Conservation (phyloP, 2,888 invertebrate species). For the Phyto melanocephala region DNA sequence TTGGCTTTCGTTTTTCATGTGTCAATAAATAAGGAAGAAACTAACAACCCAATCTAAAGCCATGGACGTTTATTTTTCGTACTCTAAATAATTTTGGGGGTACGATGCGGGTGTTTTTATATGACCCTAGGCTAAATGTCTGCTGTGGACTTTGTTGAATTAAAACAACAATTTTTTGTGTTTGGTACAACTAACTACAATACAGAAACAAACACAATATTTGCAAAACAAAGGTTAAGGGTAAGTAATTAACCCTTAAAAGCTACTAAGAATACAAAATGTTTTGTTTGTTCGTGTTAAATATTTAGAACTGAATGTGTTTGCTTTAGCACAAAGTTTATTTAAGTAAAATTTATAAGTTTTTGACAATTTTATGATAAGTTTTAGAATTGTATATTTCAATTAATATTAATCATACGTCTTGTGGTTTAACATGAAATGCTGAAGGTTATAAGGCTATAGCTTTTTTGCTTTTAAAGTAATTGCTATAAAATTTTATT, state of each 20-base stretch:
- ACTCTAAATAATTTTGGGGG: background rate
- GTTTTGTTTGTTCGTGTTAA: too few relatives aligned
- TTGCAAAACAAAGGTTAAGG: conserved; percentile 44
- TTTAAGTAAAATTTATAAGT: too few relatives aligned
- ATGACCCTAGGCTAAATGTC: conserved; percentile 50
- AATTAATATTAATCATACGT: background rate
- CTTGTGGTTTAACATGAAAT: background rate
- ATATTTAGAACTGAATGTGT: too few relatives aligned
- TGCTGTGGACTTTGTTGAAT: conserved; percentile 39
- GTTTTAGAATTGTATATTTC: too few relatives aligned
- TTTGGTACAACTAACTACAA: background rate
- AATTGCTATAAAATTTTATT: too few relatives aligned
- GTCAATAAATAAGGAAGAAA: conserved; percentile 47
- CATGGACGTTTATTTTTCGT: too few relatives aligned
- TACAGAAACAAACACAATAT: conserved; percentile 32
- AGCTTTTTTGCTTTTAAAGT: too few relatives aligned
- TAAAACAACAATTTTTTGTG: conserved; percentile 14
- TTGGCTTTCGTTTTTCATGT: conserved; percentile 7
- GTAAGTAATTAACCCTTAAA: conserved; percentile 27
- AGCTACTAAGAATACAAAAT: background rate
- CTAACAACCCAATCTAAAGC: conserved; percentile 12
- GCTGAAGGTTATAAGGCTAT: too few relatives aligned
- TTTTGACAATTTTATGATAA: too few relatives aligned
- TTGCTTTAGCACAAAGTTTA: too few relatives aligned
- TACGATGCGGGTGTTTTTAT: conserved; percentile 7